These are phyloP conservation scores for Watsonalla binaria DNA, from an alignment of 2,888 invertebrate species.

Conservation along the genomic window DNA sequence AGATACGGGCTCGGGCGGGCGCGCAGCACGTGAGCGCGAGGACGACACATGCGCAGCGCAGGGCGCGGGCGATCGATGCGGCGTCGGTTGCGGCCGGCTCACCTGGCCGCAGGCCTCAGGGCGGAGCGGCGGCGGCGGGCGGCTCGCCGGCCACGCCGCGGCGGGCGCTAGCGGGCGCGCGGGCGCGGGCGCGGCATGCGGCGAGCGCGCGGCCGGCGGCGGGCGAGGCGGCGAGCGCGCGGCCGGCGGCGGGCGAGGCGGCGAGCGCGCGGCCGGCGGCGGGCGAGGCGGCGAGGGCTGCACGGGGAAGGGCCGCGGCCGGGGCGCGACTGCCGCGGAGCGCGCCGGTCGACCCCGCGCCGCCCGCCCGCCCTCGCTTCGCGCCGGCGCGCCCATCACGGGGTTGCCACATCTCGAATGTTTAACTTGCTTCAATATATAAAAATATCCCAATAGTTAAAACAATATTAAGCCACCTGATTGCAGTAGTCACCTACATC, in stretches of 20 bases:
- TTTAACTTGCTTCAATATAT: too few relatives aligned
- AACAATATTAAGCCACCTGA: too few relatives aligned
- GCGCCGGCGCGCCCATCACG: conserved; percentile 4
- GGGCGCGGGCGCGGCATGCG: conserved; percentile 52
- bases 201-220: conserved; percentile 52
- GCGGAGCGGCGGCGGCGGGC: conserved; percentile 31
- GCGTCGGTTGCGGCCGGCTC: conserved; percentile 21
- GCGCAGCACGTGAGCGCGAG: conserved; percentile 11
- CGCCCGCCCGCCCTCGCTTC: conserved; percentile 14
- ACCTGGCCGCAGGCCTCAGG: conserved; percentile 39
- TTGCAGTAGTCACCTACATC: too few relatives aligned
- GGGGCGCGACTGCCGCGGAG: conserved; percentile 44
- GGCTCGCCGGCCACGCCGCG: conserved; percentile 45
- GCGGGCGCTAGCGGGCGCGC: conserved; percentile 50
- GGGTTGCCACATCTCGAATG: background rate
- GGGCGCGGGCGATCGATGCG: conserved; percentile 12
- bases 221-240: too few relatives aligned
- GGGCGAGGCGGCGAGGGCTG: conserved; percentile 40
- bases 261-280: conserved; percentile 43
- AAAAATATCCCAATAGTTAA: too few relatives aligned
- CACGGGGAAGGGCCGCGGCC: conserved; percentile 48
- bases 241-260: conserved; percentile 34
- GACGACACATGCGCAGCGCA: background rate
- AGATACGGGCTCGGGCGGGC: conserved; percentile 13
- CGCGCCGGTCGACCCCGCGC: conserved; percentile 23